Evolutionary conservation across 2,888 invertebrate genomes (phyloP), one percentile per base, ranked within the genome.

Genomic region (Cetonia aurata): DNA sequence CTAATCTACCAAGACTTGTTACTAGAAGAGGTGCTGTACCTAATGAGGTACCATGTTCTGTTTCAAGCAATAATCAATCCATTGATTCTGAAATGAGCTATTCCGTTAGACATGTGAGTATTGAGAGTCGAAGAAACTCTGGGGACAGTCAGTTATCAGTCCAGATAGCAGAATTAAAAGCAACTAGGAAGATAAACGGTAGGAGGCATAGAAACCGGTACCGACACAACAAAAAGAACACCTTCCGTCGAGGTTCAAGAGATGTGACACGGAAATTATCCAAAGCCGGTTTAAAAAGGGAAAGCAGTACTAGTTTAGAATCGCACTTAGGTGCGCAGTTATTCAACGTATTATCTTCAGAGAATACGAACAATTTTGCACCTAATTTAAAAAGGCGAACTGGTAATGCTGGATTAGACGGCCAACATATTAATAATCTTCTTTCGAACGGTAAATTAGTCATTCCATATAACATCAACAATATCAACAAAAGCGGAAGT

Each of bases 81-180:
- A 81, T 87, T 4, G 89, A 89, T 77, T 89, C 89, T 0, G 88
- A 89, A 79, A 80, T 93, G 77, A 93, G 93, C 83, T 91, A 93
- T 80, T 93, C 92, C 75, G 89, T 93, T 0, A 89, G 93, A 6
- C 92, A 94, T 80, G 93, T 95, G 0, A 95, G 95, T 0, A 93
- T 95, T 0, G 95, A 95, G 82, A 95, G 95, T 0, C 87, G 96
- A 8, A 88, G 96, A 48, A 95, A 95, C 83, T 96, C 96, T 0
- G 89, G 95, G 15, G 96, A 96, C 80, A 96, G 96, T 65, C 95
- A 96, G 79, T 87, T 93, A 57, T 94, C 94, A 0, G 92, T 95
- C 0, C 94, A 94, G 83, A 92, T 94, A 55, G 92, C 94, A 0
- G 94, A 95, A 83, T 88, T 94, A 86, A 94, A 93, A 80, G 93